Evolutionary conservation across 2,113 vertebrate species (phyloP), one percentile per base, ranked within the genome.

Genomic region (Cinclus mexicanus): DNA sequence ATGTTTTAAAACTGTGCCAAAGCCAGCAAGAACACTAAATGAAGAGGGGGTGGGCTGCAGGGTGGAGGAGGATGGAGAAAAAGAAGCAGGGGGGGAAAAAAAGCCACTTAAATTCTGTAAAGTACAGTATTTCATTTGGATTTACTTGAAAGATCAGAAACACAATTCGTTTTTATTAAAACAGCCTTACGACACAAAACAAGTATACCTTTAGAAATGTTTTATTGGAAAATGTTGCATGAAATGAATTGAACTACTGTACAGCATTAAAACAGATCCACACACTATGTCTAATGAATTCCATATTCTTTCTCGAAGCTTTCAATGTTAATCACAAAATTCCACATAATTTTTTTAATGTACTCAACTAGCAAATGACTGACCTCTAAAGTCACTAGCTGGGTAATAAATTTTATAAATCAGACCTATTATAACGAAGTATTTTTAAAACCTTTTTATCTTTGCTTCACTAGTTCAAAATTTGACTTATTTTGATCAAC

Each of bases 381-480:
- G 96, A 98, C 97, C 97, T 97, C 97, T 92, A 79, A 95, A 98
- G 92, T 97, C 95, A 88, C 95, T 93, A 95, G 90, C 50, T 95
- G 88, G 87, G 78, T 81, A 97, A 97, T 98, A 97, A 96, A 97
- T 97, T 98, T 95, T 96, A 95, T 87, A 92, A 95, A 95, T 98
- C 94, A 95, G 85, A 86, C 69, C 81, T 92, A 78, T 95, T 89
- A 96, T 90, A 94, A 96, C 83, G 77, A 97, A 97, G 39, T 83
- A 91, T 95, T 98, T 96, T 96, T 49, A 94, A 95, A 97, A 89
- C 55, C 41, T 63, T 97, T 97, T 88, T 44, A 94, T 96, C 95
- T 95, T 95, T 91, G 69, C 68, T 91, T 85, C 42, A 61, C 89
- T 61, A 80, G 49, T 94, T 84, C 25, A 44, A 78, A 81, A 88